Percentiles rank a stretch among this genome's conserved stretches.
Evolutionary conservation across 2,888 invertebrate species (phyloP).

Genomic region (Agrotis exclamationis): DNA sequence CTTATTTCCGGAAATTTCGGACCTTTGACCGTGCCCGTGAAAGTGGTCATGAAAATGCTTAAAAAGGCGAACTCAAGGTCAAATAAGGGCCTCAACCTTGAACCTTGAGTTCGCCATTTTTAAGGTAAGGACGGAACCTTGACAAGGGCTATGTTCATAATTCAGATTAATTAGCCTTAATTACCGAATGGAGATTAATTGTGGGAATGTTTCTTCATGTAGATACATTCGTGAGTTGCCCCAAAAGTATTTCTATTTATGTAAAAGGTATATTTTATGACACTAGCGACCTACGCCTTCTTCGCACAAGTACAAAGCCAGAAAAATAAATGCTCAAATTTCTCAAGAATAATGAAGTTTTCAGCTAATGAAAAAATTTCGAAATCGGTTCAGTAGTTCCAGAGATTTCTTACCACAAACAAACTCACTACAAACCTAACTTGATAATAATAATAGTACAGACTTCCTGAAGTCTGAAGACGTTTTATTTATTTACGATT

Average conservation of each 20-base stretch:
- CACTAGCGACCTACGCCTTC: too few relatives aligned
- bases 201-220: not conserved
- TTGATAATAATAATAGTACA: too few relatives aligned
- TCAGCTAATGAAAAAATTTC: too few relatives aligned
- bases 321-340: too few relatives aligned
- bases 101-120: not conserved
- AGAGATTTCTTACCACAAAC: too few relatives aligned
- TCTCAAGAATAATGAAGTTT: too few relatives aligned
- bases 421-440: too few relatives aligned
- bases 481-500: too few relatives aligned
- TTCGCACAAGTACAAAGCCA: too few relatives aligned
- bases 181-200: constrained; percentile 7
- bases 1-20: constrained; percentile 42
- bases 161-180: not conserved
- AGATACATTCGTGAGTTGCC: not conserved
- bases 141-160: not conserved
- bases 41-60: constrained; percentile 27
- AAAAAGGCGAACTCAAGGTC: constrained; percentile 18
- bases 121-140: not conserved
- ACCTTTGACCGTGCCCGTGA: constrained; percentile 34
- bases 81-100: not conserved
- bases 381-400: too few relatives aligned
- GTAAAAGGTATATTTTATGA: not conserved
- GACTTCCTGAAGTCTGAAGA: too few relatives aligned
- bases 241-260: not conserved